Percentiles rank a stretch among this genome's conserved stretches.
Conservation (phyloP, 2,797 vertebrate species). For the Halcyon badia region DNA sequence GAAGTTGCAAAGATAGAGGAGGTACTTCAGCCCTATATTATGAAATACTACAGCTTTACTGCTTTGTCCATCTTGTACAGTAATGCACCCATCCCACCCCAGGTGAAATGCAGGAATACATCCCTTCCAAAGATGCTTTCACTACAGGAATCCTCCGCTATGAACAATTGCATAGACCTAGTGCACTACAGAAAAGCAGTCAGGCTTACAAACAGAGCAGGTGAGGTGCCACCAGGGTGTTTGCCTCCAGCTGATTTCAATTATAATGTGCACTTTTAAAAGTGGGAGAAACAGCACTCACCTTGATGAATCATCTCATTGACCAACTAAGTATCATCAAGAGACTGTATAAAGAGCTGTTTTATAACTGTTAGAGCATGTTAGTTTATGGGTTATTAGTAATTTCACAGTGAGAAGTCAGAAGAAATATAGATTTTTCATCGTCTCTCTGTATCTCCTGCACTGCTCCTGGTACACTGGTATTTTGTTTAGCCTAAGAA, state of each 20-base stretch:
- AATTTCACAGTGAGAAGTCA: constrained; percentile 18
- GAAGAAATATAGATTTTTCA: neutral
- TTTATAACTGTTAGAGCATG: neutral
- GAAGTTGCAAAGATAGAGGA: neutral
- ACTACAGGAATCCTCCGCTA: neutral
- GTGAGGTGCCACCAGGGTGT: neutral
- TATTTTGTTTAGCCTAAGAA: neutral
- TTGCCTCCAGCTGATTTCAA: neutral
- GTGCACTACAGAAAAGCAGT: neutral
- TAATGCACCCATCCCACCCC: neutral
- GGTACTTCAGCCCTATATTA: neutral
- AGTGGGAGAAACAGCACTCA: constrained; percentile 15
- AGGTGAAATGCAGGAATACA: neutral
- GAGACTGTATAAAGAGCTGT: neutral
- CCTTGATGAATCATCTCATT: constrained; percentile 19
- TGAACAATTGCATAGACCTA: neutral
- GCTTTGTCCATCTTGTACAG: neutral
- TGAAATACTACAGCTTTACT: neutral
- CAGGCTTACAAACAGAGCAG: neutral
- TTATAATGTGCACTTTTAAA: neutral
- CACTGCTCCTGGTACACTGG: neutral
- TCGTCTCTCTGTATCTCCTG: neutral
- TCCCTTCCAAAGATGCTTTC: neutral
- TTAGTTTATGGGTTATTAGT: neutral
- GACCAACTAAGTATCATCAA: neutral